phyloP scores from a whole-genome alignment of 2,113 vertebrate species.

The Aythya baeri region DNA sequence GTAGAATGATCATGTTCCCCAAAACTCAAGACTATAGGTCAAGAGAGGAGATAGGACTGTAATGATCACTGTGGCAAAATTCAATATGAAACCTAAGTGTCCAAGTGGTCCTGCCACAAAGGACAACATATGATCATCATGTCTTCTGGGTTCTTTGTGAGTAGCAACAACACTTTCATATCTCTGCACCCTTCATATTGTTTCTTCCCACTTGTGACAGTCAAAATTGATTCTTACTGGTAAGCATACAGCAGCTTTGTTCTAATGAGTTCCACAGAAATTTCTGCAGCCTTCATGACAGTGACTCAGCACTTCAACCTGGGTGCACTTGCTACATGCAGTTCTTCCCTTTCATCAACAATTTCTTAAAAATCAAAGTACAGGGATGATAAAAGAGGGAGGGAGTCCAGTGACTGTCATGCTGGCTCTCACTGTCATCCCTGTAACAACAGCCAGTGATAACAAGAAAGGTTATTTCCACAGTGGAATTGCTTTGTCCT shows the following conservation, averaged over 20 bases:
- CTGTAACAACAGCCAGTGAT: neutral
- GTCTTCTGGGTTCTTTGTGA: neutral
- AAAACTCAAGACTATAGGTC: neutral
- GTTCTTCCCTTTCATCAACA: neutral
- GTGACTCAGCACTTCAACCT: neutral
- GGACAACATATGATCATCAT: neutral
- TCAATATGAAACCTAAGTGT: neutral
- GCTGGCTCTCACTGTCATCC: neutral
- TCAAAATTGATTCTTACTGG: neutral
- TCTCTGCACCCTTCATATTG: neutral
- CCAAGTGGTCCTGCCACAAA: neutral
- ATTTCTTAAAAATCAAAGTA: neutral
- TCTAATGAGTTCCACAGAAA: neutral
- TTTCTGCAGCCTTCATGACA: neutral
- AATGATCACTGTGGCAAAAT: neutral
- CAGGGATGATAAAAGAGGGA: neutral
- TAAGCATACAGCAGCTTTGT: neutral
- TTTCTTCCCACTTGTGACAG: neutral
- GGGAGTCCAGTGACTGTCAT: neutral
- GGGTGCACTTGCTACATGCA: neutral
- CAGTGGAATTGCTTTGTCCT: constrained; percentile 13
- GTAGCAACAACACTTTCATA: too few relatives aligned
- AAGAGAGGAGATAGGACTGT: neutral
- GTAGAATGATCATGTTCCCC: neutral
- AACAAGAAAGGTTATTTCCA: constrained; percentile 16